Base-by-base conservation (phyloP, 2,888 invertebrate genomes). In the Diabrotica balteata region DNA sequence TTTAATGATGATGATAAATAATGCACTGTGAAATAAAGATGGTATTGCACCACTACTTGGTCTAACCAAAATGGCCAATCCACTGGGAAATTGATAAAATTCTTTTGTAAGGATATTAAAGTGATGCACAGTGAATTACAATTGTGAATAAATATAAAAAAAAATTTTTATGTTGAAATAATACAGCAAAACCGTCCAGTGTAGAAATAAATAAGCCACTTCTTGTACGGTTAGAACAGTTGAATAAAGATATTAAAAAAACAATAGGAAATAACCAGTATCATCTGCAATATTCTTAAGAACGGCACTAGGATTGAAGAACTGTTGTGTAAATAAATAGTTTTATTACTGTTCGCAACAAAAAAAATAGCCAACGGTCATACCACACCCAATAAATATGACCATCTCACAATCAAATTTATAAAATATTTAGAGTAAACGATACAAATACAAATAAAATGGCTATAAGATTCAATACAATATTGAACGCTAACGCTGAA, bases 71-170 rank as follows among this genome's bases (percentile, higher is more conserved):
- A 91, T 93, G n/a, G 93, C 96, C 0, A 96, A 96, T 86, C 98
- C 98, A 0, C 85, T 99, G 63, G 97, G 97, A 2, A 96, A 84
- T 86, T 98, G 63, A 88, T 98, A 17, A 17, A 97, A 84, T 97
- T 95, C 80, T 88, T 98, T 68, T 96, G 98, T 82, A 98, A 99
- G 84, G 98, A 99, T 82, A 90, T 97, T 43, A 98, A 99, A 83
- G 91, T 95, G 4, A 98, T 99, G 97, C 92, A 96, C 71, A 90
- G 93, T 76, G 98, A 99, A 84, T 84, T 97, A 55, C 89, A 91
- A 67, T 91, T 92, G 80, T 98, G 97, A 97, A 88, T 89, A 60
- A 88, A 88, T 68, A 90, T 91, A 61, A 93, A 93, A 78, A 89
- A 89, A 58, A 89, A 91, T 73, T 87, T 93, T 45, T 87, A 88